Base-by-base conservation (phyloP, 2,797 vertebrate species). In the Anas flavirostris region DNA sequence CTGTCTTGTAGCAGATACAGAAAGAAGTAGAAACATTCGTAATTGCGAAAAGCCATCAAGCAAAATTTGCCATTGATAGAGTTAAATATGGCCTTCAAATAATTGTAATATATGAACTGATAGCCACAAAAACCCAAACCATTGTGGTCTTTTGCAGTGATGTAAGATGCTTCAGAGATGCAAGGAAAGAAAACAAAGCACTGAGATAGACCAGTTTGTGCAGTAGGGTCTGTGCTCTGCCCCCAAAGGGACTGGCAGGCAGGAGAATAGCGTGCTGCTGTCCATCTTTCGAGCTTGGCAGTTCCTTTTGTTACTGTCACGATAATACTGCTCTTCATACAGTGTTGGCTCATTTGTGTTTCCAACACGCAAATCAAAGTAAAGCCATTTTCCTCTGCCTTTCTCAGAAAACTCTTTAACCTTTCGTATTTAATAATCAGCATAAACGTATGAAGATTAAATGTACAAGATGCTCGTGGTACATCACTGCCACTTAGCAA, bases 371-470 rank as follows among this genome's bases (percentile, higher is more conserved):
- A 82, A 93, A 85, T 73, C 77, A 33, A 85, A 84, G 72, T 22
- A n/a, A 70, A 82, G 52, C 62, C 43, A 5, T 77, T 91, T 70
- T 50, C 37, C 46, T 72, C 56, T 67, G 35, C 53, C 43, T 85
- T 70, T 46, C 93, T 78, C 37, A 21, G 68, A 66, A 93, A 87
- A 67, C 44, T 82, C 90, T 91, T 94, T 75, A 86, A 44, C 79
- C 64, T 77, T 81, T 86, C 1, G 0, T 91, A 37, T 88, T 88
- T 94, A 92, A 90, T 94, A 93, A 93, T 90, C 90, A 90, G 53
- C 68, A 8, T 79, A 64, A 91, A 91, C 1, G 1, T 69, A 78
- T 2, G 4, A 83, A 91, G 90, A 87, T 60, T 72, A 91, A 95
- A 79, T 21, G 56, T 60, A 67, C 2, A 2, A 88, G 86, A 67